A percentile compares a stretch with the other conserved stretches of the same genome.
Conservation (phyloP, 1,140 invertebrate species). For the Panulirus ornatus region DNA sequence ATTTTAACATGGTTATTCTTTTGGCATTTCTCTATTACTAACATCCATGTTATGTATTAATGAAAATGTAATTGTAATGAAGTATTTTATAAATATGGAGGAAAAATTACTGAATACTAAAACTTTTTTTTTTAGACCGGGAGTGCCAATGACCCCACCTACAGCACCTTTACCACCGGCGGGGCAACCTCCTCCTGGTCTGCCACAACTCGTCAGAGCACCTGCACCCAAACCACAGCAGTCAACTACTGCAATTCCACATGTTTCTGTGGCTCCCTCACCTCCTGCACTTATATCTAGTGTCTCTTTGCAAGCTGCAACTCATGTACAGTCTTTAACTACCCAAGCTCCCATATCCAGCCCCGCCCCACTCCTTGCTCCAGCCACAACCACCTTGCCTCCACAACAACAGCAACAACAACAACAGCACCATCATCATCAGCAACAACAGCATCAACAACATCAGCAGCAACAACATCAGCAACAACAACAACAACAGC, state of each 20-base stretch:
- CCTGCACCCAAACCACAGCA: slow-evolving; percentile 40
- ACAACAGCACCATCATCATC: slow-evolving; percentile 75
- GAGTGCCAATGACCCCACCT: slow-evolving; percentile 57
- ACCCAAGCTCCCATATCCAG: slow-evolving; percentile 32
- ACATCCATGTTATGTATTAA: no score
- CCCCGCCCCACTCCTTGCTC: slow-evolving; percentile 46
- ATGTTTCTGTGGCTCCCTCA: slow-evolving; percentile 54
- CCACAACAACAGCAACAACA: slow-evolving; percentile 70
- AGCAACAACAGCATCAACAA: slow-evolving; percentile 76
- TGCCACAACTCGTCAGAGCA: slow-evolving; percentile 57
- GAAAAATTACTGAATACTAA: no score
- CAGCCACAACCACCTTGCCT: neutral
- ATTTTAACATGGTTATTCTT: no score
- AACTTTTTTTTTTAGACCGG: slow-evolving; percentile 48
- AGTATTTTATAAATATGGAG: no score
- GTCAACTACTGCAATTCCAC: slow-evolving; percentile 17
- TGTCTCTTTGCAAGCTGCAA: slow-evolving; percentile 35
- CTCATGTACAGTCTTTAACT: slow-evolving; percentile 48
- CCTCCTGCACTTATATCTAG: slow-evolving; percentile 55
- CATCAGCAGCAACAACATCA: slow-evolving; percentile 76
- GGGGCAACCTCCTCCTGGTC: slow-evolving; percentile 47
- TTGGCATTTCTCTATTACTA: no score
- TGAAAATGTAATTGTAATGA: no score
- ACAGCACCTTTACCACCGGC: slow-evolving; percentile 54
- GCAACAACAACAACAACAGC: slow-evolving; percentile 70